A percentile compares a stretch with the other conserved stretches of the same genome.
phyloP scores from a whole-genome alignment of 2,113 vertebrate genomes.

The Steatornis caripensis region DNA sequence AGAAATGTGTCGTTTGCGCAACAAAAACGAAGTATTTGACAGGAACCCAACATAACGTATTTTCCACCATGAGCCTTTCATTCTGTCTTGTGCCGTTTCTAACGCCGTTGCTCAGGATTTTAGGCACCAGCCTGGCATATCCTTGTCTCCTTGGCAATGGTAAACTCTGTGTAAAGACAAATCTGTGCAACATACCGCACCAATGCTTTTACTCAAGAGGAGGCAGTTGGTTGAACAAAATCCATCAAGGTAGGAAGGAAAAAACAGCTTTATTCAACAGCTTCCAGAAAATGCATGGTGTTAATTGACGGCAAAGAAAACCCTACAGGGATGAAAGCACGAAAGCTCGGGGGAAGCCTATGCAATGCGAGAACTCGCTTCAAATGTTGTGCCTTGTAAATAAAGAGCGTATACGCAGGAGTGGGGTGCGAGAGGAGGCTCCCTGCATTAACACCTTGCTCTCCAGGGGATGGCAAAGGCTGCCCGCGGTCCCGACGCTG shows the following conservation, averaged over 20 bases:
- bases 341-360: neutral
- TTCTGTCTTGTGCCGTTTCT: neutral
- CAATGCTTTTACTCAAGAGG: neutral
- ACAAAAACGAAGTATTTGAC: neutral
- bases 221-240: neutral
- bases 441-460: accelerated
- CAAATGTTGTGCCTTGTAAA: neutral
- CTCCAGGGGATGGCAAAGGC: neutral
- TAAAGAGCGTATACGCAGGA: neutral
- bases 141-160: neutral
- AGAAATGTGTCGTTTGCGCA: neutral
- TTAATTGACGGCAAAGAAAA: neutral
- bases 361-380: neutral
- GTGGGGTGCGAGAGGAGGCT: neutral
- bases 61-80: neutral
- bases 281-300: neutral
- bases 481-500: neutral
- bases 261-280: neutral
- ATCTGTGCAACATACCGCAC: neutral
- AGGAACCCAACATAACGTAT: neutral
- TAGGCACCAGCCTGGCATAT: neutral
- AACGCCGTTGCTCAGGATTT: neutral
- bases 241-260: neutral
- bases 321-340: neutral
- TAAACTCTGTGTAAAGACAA: neutral